Evolutionary conservation across 2,888 invertebrate genomes (phyloP).

Genomic region (Dryadula phaetusa): DNA sequence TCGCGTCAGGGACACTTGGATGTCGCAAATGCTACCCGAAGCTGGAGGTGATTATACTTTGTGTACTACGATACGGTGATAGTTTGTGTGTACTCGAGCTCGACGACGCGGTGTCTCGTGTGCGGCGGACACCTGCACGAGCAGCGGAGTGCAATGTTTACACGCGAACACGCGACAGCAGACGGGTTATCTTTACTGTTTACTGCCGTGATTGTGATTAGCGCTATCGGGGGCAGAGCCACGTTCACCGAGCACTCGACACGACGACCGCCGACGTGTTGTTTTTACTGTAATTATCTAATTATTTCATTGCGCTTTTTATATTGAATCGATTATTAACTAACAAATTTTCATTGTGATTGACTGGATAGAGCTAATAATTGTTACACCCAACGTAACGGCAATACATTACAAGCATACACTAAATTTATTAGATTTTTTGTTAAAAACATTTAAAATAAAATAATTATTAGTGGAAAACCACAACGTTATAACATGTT

Average conservation of each 20-base stretch:
- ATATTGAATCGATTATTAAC: neutral
- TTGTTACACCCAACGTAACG: neutral
- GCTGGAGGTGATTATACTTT: slow-evolving; percentile 72
- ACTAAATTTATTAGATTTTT: neutral
- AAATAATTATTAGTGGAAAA: neutral
- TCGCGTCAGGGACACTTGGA: slow-evolving; percentile 51
- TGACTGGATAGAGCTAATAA: neutral
- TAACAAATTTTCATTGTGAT: neutral
- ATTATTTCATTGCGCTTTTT: neutral
- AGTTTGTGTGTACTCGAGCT: neutral
- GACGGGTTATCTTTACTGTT: slow-evolving; percentile 26
- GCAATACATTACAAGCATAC: neutral
- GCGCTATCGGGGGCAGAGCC: slow-evolving; percentile 14
- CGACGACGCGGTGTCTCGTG: too few species aligned
- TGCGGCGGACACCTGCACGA: neutral
- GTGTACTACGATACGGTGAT: slow-evolving; percentile 15
- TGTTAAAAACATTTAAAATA: neutral
- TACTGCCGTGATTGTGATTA: slow-evolving; percentile 22
- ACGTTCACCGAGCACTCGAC: neutral
- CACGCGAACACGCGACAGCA: slow-evolving; percentile 8
- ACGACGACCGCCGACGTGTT: neutral
- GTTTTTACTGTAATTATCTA: neutral
- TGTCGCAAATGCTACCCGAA: slow-evolving; percentile 80
- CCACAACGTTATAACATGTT: neutral
- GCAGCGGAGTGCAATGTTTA: slow-evolving; percentile 20